A percentile compares a stretch with the other conserved stretches of the same genome.
phyloP scores from a whole-genome alignment of 2,797 vertebrate species.

The Lycodopsis pacificus region DNA sequence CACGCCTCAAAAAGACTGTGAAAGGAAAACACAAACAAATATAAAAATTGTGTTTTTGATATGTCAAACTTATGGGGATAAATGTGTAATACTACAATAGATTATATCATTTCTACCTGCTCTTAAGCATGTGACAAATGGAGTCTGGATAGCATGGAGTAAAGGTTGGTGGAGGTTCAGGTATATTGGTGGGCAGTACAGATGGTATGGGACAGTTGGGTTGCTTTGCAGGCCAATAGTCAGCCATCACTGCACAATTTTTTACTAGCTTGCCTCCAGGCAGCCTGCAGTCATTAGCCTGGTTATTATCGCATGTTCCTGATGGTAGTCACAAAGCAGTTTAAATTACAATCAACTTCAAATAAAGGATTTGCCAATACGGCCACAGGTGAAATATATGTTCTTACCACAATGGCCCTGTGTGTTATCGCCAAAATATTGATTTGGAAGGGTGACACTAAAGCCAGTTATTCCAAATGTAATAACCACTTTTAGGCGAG shows the following conservation, averaged over 20 bases:
- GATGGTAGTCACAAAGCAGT: conserved; percentile 25
- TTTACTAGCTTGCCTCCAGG: conserved; percentile 81
- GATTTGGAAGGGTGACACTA: conserved; percentile 85
- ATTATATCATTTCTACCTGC: conserved; percentile 69
- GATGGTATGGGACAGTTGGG: conserved; percentile 82
- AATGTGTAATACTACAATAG: background rate
- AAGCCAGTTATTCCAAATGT: conserved; percentile 91
- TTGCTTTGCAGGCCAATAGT: conserved; percentile 87
- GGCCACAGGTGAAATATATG: background rate
- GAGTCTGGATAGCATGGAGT: conserved; percentile 72
- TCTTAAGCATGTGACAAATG: conserved; percentile 77
- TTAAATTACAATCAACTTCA: background rate
- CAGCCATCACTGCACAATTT: conserved; percentile 88
- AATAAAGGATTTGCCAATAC: background rate
- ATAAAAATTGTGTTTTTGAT: background rate
- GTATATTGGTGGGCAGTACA: conserved; percentile 54
- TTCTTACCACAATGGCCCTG: conserved; percentile 94
- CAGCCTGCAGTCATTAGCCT: conserved; percentile 89
- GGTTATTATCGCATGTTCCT: conserved; percentile 93
- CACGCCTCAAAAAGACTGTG: conserved; percentile 87
- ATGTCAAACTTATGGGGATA: background rate
- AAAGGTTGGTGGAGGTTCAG: conserved; percentile 48
- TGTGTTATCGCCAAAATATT: conserved; percentile 89
- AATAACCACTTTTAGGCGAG: conserved; percentile 79
- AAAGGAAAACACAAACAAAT: conserved; percentile 28